A percentile compares a stretch with the other conserved stretches of the same genome.
Conservation (phyloP, 2,113 vertebrate genomes). For the Chrysemys picta region DNA sequence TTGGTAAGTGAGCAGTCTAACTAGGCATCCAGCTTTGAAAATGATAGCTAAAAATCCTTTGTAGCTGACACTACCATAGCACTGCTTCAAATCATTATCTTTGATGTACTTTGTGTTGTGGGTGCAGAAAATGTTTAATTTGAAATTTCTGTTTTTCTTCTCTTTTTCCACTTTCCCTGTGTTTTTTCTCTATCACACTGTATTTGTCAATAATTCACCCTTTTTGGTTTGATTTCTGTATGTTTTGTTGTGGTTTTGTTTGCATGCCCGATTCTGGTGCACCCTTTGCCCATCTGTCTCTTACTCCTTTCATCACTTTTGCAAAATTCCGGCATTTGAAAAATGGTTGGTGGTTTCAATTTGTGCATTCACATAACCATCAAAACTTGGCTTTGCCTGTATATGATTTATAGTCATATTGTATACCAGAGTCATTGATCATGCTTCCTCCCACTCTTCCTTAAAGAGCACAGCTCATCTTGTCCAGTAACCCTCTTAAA, state of each 20-base stretch:
- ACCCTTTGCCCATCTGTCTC: neutral
- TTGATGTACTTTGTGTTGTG: neutral
- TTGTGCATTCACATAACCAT: neutral
- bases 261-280: neutral
- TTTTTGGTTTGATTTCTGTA: neutral
- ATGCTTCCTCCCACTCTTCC: neutral
- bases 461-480: conserved; percentile 8
- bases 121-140: neutral
- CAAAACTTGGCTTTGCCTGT: fast-evolving
- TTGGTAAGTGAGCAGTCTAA: neutral
- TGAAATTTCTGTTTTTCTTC: neutral
- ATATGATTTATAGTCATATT: neutral
- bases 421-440: neutral
- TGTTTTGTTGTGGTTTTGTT: neutral
- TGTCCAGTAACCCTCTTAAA: conserved; percentile 78
- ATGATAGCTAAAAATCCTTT: neutral
- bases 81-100: neutral
- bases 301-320: neutral
- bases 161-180: neutral
- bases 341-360: neutral
- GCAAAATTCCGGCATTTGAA: neutral
- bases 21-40: neutral
- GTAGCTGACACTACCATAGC: neutral
- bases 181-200: neutral
- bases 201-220: neutral